Evolutionary conservation across 2,797 vertebrate species (phyloP).

Genomic region (Labeo calbasu): DNA sequence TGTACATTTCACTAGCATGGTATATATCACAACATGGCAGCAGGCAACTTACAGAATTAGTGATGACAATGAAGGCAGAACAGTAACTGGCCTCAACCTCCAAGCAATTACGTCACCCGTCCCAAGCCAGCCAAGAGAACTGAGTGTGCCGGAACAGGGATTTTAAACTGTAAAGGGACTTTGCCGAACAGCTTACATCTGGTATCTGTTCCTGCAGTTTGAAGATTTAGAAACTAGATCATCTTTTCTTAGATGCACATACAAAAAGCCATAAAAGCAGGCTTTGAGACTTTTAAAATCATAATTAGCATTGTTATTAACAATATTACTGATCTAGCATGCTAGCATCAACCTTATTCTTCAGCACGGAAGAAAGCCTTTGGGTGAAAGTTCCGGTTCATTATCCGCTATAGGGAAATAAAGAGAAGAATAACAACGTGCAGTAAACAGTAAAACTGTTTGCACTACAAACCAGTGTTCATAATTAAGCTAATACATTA

Average conservation of each 20-base stretch:
- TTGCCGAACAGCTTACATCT: slow-evolving; percentile 6
- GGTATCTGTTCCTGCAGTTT: neutral
- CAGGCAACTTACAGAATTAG: neutral
- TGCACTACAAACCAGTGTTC: no score
- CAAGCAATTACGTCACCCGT: neutral
- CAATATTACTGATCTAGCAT: neutral
- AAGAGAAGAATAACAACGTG: no score
- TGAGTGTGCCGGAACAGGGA: neutral
- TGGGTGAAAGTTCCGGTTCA: no score
- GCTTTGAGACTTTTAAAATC: neutral
- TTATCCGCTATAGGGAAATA: no score
- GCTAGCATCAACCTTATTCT: neutral
- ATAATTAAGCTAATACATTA: no score
- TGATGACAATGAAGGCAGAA: neutral
- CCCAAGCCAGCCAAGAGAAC: neutral
- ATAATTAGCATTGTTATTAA: neutral
- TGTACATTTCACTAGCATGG: neutral
- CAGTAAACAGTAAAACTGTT: no score
- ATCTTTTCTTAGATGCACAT: slow-evolving; percentile 12
- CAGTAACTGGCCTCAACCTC: neutral
- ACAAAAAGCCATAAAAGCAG: neutral
- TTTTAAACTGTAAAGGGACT: slow-evolving; percentile 7
- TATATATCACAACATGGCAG: neutral
- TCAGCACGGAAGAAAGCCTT: no score
- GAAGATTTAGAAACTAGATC: slow-evolving; percentile 4